Base-by-base conservation (phyloP, 2,113 vertebrate species). In the Ascaphus truei region DNA sequence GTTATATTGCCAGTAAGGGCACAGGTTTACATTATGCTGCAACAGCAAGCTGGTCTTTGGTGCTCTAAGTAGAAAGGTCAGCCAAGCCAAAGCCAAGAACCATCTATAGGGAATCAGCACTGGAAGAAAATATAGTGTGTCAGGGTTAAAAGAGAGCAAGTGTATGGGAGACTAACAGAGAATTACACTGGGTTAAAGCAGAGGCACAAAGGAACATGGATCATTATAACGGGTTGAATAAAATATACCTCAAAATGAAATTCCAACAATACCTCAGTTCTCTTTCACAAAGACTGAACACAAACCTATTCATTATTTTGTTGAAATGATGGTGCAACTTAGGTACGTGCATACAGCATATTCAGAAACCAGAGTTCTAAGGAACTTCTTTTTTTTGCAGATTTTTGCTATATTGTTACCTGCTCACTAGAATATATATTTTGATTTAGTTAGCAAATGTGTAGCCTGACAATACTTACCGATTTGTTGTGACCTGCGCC, bases 1-100 rank as follows among this genome's bases (percentile, higher is more conserved):
- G 66, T 30, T 58, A 48, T 55, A 58, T 60, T 69, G 66, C 50
- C 66, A 41, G 56, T 41, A 37, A 30, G 31, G 45, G 47, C 60
- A 52, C 30, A 9, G 16, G 22, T 36, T 57, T 50, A 60, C n/a
- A 31, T 12, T 51, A n/a, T n/a, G 33, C n/a, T 41, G 31, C 56
- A 39, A 59, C 34, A 69, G 51, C 25, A 36, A 39, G 66, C 56
- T 31, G 51, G 39, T 39, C 20, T 45, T 59, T 68, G 65, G 29
- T 30, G 41, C 18, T 58, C 13, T 51, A 26, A 36, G n/a, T n/a
- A 22, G 25, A 22, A 51, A 65, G 29, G 22, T 39, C 16, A 33
- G 41, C n/a, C n/a, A n/a, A n/a, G n/a, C n/a, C n/a, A n/a, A 45
- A 69, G 56, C 55, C 39, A 68, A 58, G 11, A 48, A 16, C 8